Base-by-base conservation (phyloP, 2,113 vertebrate genomes). In the Talpa occidentalis region DNA sequence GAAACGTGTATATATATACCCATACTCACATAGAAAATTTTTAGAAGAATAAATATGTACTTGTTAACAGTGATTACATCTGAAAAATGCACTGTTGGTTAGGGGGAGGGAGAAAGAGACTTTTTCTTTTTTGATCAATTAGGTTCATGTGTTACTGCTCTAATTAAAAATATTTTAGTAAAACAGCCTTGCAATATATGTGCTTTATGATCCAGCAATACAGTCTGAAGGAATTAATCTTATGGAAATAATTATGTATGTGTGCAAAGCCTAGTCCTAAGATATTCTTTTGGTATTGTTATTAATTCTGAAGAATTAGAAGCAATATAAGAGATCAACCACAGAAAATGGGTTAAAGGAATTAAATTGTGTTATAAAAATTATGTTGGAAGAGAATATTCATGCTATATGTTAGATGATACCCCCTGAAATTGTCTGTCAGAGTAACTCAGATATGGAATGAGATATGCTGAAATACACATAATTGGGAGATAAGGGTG, bases 111-210 rank as follows among this genome's bases (percentile, higher is more conserved):
- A 78, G 47, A 87, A 47, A 30, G 69, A 42, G 32, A 3, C 59
- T 76, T 10, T 92, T 82, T 26, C 64, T 83, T 90, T 90, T 84
- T 88, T 79, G 72, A 90, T 21, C 78, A 73, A 91, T 64, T 22
- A 52, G 35, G 26, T 56, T 87, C 26, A n/a, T 40, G 40, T 76
- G 10, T 62, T 88, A 60, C 59, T 81, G 80, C 9, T 85, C 49
- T 40, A 84, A 80, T 76, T 81, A 8, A 64, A 76, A 89, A 60
- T 66, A 7, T 80, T 88, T 70, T 85, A 67, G 76, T 60, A 74
- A 62, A 32, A 69, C 54, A 49, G 30, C 10, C 37, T 85, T 94
- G 77, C 52, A 28, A 79, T 89, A 12, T 64, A 14, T 82, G 44
- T 54, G 26, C 30, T 24, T 83, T 90, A 77, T 95, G 80, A 90